Evolutionary conservation across 2,797 vertebrate genomes (phyloP).

Genomic region (Hipposideros larvatus): DNA sequence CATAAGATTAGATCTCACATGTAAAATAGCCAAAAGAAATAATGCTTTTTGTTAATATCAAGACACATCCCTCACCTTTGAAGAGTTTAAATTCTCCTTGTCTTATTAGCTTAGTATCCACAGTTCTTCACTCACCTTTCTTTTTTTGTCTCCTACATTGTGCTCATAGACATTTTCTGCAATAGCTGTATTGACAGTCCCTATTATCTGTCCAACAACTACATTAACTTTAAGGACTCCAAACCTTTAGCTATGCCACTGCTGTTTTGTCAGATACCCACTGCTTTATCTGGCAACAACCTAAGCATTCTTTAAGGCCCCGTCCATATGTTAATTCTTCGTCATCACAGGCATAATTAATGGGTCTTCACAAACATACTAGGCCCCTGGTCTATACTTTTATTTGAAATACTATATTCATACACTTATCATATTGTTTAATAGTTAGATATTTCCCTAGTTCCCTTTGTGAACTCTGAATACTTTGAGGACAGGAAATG

Average conservation of each 20-base stretch:
- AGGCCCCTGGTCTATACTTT: not conserved
- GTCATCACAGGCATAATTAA: not conserved
- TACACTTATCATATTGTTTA: not conserved
- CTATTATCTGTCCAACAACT: not conserved
- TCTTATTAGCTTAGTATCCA: not conserved
- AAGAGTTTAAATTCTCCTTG: not conserved
- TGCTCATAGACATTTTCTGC: not conserved
- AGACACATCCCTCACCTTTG: not conserved
- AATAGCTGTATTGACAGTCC: accelerated
- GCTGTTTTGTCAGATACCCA: not conserved
- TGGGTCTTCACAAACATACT: not conserved
- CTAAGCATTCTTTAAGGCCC: not conserved
- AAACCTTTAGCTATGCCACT: not conserved
- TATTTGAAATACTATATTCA: not conserved
- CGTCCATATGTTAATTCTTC: not conserved
- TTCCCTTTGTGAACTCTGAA: not conserved
- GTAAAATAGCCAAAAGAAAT: not conserved
- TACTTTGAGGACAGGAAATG: not conserved
- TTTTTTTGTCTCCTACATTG: not conserved
- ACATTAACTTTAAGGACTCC: not conserved
- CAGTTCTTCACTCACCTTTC: not conserved
- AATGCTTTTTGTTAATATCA: not conserved
- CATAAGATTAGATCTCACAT: not conserved
- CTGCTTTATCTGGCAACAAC: not conserved
- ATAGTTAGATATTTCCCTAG: not conserved